Evolutionary conservation across 2,113 vertebrate species (phyloP).

Genomic region (Genyomyrus donnyi): DNA sequence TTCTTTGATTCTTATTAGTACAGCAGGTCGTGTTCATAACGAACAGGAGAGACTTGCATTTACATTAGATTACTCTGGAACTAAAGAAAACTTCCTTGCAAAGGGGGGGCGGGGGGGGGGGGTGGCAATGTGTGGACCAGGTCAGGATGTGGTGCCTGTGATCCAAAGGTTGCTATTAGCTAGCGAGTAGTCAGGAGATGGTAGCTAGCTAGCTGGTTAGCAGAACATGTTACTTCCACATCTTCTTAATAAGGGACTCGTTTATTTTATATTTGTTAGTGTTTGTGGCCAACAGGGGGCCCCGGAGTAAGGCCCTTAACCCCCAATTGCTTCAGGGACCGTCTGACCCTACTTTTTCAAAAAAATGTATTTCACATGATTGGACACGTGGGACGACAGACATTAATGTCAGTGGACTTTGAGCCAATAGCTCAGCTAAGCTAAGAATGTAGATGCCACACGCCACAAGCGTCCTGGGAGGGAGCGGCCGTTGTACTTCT

Average conservation of each 20-base stretch:
- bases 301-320: neutral
- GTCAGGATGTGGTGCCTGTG: neutral
- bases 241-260: neutral
- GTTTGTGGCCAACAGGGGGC: neutral
- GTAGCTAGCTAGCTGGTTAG: neutral
- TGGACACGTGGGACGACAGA: neutral
- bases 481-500: neutral
- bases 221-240: neutral
- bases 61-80: neutral
- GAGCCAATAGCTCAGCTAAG: neutral
- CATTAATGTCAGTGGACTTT: neutral
- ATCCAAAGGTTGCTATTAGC: neutral
- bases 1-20: neutral
- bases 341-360: neutral
- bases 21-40: neutral
- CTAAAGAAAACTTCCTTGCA: neutral
- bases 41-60: neutral
- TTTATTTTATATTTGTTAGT: neutral
- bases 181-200: neutral
- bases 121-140: neutral
- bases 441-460: neutral
- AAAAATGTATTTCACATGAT: neutral
- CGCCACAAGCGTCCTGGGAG: neutral
- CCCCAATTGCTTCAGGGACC: neutral
- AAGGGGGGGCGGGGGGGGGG: neutral